Conservation (phyloP, 2,888 invertebrate species). For the Cylloceria caligata region DNA sequence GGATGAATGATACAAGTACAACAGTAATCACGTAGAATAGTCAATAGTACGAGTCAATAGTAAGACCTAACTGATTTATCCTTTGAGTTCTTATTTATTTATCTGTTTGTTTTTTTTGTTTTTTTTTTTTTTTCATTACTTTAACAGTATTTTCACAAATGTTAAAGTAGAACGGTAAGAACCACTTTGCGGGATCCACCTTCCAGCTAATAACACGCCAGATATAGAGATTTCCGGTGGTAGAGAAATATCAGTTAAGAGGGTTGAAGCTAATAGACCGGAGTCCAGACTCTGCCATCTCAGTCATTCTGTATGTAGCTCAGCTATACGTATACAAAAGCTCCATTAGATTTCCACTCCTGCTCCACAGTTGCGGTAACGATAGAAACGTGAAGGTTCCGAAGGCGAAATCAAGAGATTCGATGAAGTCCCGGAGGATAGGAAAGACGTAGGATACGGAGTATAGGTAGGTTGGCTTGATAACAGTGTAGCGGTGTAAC, state of each 20-base stretch:
- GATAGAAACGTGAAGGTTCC: slow-evolving; percentile 34
- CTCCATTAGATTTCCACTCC: background rate
- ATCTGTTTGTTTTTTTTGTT: too few species aligned
- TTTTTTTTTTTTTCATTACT: too few species aligned
- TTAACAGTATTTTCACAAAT: slow-evolving; percentile 2
- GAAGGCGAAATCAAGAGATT: slow-evolving; percentile 42
- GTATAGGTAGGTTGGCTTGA: background rate
- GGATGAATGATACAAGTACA: too few species aligned
- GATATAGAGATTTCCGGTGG: slow-evolving; percentile 17
- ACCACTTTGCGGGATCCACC: slow-evolving; percentile 11
- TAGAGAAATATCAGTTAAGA: slow-evolving; percentile 7
- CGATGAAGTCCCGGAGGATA: slow-evolving; percentile 20
- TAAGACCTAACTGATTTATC: background rate
- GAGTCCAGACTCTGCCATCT: background rate
- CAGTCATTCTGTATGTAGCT: slow-evolving; percentile 17
- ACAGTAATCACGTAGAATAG: background rate
- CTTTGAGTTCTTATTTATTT: background rate
- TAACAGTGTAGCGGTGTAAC: background rate
- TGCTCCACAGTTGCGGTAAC: slow-evolving; percentile 14
- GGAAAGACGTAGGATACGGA: background rate
- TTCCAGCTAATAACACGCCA: slow-evolving; percentile 9
- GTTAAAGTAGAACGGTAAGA: background rate
- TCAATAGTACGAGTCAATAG: background rate
- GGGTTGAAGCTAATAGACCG: slow-evolving; percentile 28
- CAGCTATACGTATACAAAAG: background rate